Evolutionary conservation across 2,797 vertebrate genomes (phyloP).

Genomic region (Enteromius paludinosus): DNA sequence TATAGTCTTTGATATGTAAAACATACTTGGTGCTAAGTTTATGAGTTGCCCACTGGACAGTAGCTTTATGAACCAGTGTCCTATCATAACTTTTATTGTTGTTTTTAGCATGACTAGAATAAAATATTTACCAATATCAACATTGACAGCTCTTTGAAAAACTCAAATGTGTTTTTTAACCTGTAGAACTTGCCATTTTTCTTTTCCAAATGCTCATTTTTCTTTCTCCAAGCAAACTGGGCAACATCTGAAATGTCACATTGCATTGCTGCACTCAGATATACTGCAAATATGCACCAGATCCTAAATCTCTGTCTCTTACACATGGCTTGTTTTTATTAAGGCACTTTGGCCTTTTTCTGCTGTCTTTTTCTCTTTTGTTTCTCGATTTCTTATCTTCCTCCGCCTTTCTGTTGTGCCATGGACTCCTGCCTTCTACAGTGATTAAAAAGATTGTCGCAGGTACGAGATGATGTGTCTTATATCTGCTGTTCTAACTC

Average conservation of each 20-base stretch:
- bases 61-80: not conserved
- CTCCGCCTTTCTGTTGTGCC: conserved; percentile 54
- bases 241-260: conserved; percentile 21
- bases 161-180: not conserved
- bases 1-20: not conserved
- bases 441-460: conserved; percentile 86
- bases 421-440: conserved; percentile 75
- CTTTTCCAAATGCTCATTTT: conserved; percentile 5
- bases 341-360: conserved; percentile 60
- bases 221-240: not conserved
- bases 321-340: conserved; percentile 59
- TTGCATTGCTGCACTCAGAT: conserved; percentile 38
- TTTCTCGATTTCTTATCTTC: conserved; percentile 65
- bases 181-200: conserved; percentile 6
- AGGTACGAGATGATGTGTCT: conserved; percentile 76
- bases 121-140: not conserved
- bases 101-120: not conserved
- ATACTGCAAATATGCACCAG: conserved; percentile 30
- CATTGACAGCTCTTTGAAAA: not conserved
- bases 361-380: conserved; percentile 61
- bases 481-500: conserved; percentile 54
- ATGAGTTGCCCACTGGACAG: not conserved
- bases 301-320: conserved; percentile 52
- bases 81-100: not conserved
- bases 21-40: not conserved